phyloP scores from a whole-genome alignment of 2,888 invertebrate species.

The Hirtodrosophila alboralis region DNA sequence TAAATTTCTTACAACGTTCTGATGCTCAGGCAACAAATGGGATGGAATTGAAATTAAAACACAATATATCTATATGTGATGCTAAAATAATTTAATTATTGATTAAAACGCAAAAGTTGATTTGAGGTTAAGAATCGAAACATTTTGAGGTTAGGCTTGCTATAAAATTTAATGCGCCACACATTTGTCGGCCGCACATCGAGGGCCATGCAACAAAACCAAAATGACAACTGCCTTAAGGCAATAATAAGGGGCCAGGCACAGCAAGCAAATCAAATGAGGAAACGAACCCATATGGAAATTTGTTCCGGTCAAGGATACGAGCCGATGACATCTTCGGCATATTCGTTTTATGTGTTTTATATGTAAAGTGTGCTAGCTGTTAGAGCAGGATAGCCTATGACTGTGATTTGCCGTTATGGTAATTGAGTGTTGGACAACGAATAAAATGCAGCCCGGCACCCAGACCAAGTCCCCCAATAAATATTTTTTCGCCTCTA shows the following conservation, averaged over 20 bases:
- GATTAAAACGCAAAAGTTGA: slow-evolving; percentile 26
- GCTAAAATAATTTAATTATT: neutral
- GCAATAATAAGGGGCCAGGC: slow-evolving; percentile 43
- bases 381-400: slow-evolving; percentile 45
- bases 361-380: slow-evolving; percentile 81
- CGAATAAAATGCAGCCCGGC: slow-evolving; percentile 73
- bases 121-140: slow-evolving; percentile 34
- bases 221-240: slow-evolving; percentile 39
- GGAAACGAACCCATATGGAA: slow-evolving; percentile 55
- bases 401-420: slow-evolving; percentile 61
- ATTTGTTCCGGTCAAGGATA: slow-evolving; percentile 72
- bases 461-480: slow-evolving; percentile 15
- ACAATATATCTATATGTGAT: no score
- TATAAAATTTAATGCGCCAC: slow-evolving; percentile 60
- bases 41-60: no score
- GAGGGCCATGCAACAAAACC: slow-evolving; percentile 21
- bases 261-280: slow-evolving; percentile 60
- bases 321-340: slow-evolving; percentile 35
- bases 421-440: slow-evolving; percentile 80
- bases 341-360: slow-evolving; percentile 84
- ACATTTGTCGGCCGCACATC: slow-evolving; percentile 46
- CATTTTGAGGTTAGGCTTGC: slow-evolving; percentile 59
- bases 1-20: neutral
- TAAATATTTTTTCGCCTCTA: slow-evolving; percentile 61
- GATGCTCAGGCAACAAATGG: slow-evolving; percentile 1